phyloP scores from a whole-genome alignment of 1,140 invertebrate genomes.

The Thaumatotibia leucotreta region DNA sequence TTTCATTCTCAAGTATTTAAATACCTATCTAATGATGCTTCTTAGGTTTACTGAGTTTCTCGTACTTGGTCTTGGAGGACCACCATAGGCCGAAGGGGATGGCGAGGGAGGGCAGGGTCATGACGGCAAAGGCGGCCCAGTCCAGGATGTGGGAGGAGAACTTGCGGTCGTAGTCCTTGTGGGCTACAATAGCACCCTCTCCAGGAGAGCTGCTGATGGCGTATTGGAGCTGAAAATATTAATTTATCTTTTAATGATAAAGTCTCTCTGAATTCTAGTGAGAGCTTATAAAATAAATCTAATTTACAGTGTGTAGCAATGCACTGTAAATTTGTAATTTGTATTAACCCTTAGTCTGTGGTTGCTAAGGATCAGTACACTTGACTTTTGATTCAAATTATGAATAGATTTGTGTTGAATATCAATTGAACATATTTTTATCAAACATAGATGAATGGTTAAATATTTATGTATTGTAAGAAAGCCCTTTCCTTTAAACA shows the following conservation, averaged over 20 bases:
- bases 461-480: too few species aligned
- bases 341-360: too few species aligned
- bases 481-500: too few species aligned
- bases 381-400: too few species aligned
- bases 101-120: slow-evolving; percentile 95
- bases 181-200: slow-evolving; percentile 96
- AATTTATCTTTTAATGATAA: not conserved
- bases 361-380: too few species aligned
- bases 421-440: too few species aligned
- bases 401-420: too few species aligned
- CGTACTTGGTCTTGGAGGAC: slow-evolving; percentile 96
- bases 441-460: too few species aligned
- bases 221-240: slow-evolving; percentile 82
- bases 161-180: slow-evolving; percentile 97
- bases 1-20: not conserved
- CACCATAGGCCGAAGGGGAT: slow-evolving; percentile 97
- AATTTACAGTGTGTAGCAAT: too few species aligned
- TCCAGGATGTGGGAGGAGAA: slow-evolving; percentile 98
- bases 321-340: too few species aligned
- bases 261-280: too few species aligned
- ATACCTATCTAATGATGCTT: slow-evolving; percentile 73
- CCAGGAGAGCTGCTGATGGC: slow-evolving; percentile 97
- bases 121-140: slow-evolving; percentile 97
- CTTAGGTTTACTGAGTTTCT: slow-evolving; percentile 84
- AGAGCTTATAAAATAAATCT: too few species aligned